Base-by-base conservation (phyloP, 2,797 vertebrate species). In the Aphelocoma californica region DNA sequence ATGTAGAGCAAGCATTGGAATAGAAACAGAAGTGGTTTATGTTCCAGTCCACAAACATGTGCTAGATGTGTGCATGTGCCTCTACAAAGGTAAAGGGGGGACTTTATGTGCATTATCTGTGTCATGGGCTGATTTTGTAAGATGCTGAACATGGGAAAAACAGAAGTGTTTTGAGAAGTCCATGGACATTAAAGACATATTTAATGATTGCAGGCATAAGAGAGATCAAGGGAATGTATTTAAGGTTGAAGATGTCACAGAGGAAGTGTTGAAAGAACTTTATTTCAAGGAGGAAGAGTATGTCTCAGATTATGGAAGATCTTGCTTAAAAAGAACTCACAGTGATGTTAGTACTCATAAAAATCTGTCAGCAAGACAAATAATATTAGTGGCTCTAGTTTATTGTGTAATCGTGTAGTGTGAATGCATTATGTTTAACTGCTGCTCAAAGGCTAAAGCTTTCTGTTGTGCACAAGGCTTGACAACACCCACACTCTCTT, bases 111-210 rank as follows among this genome's bases (percentile, higher is more conserved):
- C 48, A 56, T 50, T 95, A 57, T 71, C 47, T 82, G 1, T 70
- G 47, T 25, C 16, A 34, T 50, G 26, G 12, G 3, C 23, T 34
- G 53, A 67, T 62, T 66, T 57, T 85, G 4, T 79, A 20, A 54
- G 75, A 70, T 47, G 36, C 25, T 75, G 34, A 81, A 44, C 8
- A 16, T 6, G 1, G 0, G 0, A n/a, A 48, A 81, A 69, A 0
- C 1, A 25, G 5, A 28, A 47, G 5, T 3, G 1, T n/a, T 84
- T 70, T 66, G 54, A 62, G 29, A 65, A 45, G 23, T 9, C 17
- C 4, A 2, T 32, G 6, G 21, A 26, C 48, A 28, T 56, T 80
- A 18, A 56, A 36, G 45, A 47, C 1, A 1, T 29, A n/a, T 14
- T 69, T 47, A 47, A 24, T 47, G 36, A 24, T 8, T 51, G 11